A percentile compares a stretch with the other conserved stretches of the same genome.
Conservation (phyloP, 2,888 invertebrate genomes). For the Drosophila dives region DNA sequence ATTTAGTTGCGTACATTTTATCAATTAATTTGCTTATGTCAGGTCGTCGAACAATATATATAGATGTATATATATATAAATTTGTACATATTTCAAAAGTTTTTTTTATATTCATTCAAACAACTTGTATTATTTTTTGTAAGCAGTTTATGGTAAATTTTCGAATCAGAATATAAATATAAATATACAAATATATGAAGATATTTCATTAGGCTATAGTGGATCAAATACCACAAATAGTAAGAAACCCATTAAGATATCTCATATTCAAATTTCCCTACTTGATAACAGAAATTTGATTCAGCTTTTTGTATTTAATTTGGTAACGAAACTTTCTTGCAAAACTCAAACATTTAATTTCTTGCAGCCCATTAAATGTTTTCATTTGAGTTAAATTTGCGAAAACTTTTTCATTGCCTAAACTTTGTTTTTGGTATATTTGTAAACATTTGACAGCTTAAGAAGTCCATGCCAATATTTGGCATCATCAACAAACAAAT, state of each 20-base stretch:
- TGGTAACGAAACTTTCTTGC: background rate
- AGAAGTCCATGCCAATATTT: constrained; percentile 44
- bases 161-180: too few relatives aligned
- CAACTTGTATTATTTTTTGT: too few relatives aligned
- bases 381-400: constrained; percentile 5
- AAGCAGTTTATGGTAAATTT: too few relatives aligned
- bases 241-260: background rate
- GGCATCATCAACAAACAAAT: constrained; percentile 57
- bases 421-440: constrained; percentile 24
- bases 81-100: too few relatives aligned
- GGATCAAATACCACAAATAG: background rate
- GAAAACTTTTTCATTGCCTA: constrained; percentile 21
- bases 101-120: too few relatives aligned
- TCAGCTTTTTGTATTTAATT: background rate
- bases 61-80: too few relatives aligned
- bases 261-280: too few relatives aligned
- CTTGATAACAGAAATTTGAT: background rate
- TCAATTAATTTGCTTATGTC: too few relatives aligned
- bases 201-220: too few relatives aligned
- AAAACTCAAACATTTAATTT: constrained; percentile 2
- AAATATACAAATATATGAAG: too few relatives aligned
- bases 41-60: too few relatives aligned
- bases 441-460: constrained; percentile 14
- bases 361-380: constrained; percentile 23
- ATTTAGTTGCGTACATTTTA: too few relatives aligned